These are phyloP conservation scores for Machaerirhynchus nigripectus DNA, from an alignment of 2,113 vertebrate genomes.

Conservation along the genomic window DNA sequence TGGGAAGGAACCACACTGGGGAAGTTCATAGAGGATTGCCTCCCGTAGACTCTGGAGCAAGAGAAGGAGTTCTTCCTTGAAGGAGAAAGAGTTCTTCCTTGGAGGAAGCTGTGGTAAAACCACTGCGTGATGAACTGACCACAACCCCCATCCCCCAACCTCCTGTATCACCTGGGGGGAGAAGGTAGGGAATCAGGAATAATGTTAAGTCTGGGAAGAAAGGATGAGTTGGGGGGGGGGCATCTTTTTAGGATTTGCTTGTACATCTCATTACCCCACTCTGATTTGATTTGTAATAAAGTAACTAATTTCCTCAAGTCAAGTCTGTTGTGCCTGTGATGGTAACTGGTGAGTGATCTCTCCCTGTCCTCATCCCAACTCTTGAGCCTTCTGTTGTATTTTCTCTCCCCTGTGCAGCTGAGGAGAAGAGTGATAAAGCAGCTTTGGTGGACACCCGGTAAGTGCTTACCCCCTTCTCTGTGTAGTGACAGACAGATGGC, in stretches of 20 bases:
- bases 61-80: neutral
- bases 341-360: neutral
- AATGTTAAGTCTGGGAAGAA: neutral
- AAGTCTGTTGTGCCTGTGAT: neutral
- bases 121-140: neutral
- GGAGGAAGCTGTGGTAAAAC: neutral
- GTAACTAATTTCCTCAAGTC: neutral
- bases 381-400: neutral
- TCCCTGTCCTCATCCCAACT: neutral
- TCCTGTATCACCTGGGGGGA: rapidly evolving
- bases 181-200: neutral
- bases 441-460: neutral
- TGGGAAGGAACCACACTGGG: neutral
- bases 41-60: neutral
- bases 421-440: neutral
- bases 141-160: rapidly evolving
- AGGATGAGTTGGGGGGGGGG: neutral
- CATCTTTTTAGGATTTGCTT: neutral
- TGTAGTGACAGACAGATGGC: neutral
- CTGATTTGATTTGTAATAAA: neutral
- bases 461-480: neutral
- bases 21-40: neutral
- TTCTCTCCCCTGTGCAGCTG: neutral
- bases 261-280: neutral
- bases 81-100: neutral